These are phyloP conservation scores for Cerastoderma edule DNA, from an alignment of 2,888 invertebrate genomes.

Conservation along the genomic window DNA sequence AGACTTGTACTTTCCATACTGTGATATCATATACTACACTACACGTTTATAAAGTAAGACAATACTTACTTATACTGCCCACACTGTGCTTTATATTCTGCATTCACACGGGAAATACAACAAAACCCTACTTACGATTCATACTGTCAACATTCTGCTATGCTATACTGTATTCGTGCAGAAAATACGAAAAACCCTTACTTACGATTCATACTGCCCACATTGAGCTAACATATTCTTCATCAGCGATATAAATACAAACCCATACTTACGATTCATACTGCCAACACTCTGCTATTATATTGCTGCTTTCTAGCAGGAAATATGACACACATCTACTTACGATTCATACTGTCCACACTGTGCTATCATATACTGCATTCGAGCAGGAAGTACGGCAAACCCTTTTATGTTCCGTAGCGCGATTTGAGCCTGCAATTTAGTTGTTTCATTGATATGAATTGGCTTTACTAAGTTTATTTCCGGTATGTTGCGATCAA, in stretches of 20 bases:
- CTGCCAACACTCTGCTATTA: too few relatives aligned
- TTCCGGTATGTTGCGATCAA: not conserved
- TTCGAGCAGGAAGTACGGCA: conserved; percentile 66
- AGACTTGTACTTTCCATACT: too few relatives aligned
- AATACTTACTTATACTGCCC: not conserved
- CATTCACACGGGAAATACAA: not conserved
- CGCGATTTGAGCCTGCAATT: conserved; percentile 64
- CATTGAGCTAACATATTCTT: conserved; percentile 64
- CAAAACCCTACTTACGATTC: too few relatives aligned
- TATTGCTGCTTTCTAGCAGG: too few relatives aligned
- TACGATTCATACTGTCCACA: conserved; percentile 69
- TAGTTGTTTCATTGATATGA: not conserved
- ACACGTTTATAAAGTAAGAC: too few relatives aligned
- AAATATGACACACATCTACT: too few relatives aligned
- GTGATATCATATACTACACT: too few relatives aligned
- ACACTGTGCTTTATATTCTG: not conserved
- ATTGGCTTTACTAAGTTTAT: not conserved
- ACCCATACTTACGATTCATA: too few relatives aligned
- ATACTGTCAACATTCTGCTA: too few relatives aligned
- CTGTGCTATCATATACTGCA: conserved; percentile 67
- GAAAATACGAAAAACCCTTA: too few relatives aligned
- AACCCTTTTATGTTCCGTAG: conserved; percentile 66
- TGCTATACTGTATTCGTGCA: too few relatives aligned
- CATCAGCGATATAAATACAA: conserved; percentile 68
- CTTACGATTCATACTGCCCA: conserved; percentile 68